Base-by-base conservation (phyloP, 2,113 vertebrate genomes). In the Megaceryle maxima region DNA sequence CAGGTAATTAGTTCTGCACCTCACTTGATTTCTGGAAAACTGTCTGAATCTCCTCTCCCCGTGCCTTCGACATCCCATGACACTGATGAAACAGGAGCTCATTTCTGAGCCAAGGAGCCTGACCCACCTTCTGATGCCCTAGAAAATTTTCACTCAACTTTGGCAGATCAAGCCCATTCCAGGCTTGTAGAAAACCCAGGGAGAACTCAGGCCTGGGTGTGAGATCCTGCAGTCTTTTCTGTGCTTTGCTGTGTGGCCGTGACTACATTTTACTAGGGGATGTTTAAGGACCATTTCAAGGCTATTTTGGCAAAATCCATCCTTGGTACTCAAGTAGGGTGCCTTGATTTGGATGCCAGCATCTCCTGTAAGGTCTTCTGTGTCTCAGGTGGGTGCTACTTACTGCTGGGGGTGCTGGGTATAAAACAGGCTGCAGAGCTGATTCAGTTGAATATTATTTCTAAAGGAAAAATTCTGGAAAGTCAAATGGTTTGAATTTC, bases 61-160 rank as follows among this genome's bases (percentile, higher is more conserved):
- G 0, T 1, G 6, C 35, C 64, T 13, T 5, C 48, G 13, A 7
- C 6, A 0, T 9, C 20, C 46, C 9, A 3, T 3, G 64, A 3
- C 0, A 8, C 1, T 12, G 72, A 9, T 21, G 69, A 5, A 68
- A 21, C 31, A 9, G 63, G n/a, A 74, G 62, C 53, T 68, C 11
- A 9, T 17, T 84, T 43, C 78, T 18, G 31, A 55, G 75, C 81
- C 82, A 76, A n/a, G 63, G 24, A 67, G 56, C 88, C 67, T 57
- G 55, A n/a, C 16, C 37, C 8, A 17, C 20, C 33, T 56, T 16
- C 84, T 59, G 56, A 28, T 48, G 57, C 77, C 51, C 64, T 24
- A 14, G 51, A 51, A 20, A 59, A 16, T 14, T 31, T 64, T 39
- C 31, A 4, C 39, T 22, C 41, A 11, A 1, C 1, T 93, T 81